Conservation (phyloP, 2,113 vertebrate species). For the Calyptomena viridis region DNA sequence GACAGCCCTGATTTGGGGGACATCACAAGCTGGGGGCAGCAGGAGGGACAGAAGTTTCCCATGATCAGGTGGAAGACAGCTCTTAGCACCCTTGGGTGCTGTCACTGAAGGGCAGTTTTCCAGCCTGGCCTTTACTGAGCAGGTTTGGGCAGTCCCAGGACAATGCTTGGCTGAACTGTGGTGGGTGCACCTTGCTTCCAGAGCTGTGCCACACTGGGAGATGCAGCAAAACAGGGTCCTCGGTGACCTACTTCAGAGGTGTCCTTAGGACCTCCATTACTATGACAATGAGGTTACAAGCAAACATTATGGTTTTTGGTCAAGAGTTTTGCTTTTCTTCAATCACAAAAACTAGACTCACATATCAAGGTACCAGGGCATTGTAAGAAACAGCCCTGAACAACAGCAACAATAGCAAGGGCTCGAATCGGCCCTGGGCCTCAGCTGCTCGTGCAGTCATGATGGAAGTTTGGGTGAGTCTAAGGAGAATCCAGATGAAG, state of each 20-base stretch:
- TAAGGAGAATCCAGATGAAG: fast-evolving
- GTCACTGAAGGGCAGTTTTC: background rate
- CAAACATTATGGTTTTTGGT: conserved; percentile 5
- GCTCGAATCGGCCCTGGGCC: background rate
- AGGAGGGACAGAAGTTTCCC: background rate
- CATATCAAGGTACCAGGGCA: background rate
- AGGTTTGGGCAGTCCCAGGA: background rate
- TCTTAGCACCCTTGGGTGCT: background rate
- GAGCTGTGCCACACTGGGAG: background rate
- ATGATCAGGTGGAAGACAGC: background rate
- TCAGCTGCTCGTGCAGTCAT: fast-evolving
- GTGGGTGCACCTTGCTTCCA: background rate
- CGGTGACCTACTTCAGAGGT: conserved; percentile 1
- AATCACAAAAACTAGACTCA: background rate
- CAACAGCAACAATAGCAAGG: background rate
- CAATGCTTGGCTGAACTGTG: fast-evolving
- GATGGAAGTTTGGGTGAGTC: background rate
- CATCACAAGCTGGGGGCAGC: background rate
- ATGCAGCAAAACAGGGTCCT: fast-evolving
- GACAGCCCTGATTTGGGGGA: conserved; percentile 19
- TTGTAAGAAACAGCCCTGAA: background rate
- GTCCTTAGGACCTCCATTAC: conserved; percentile 24
- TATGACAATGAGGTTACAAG: conserved; percentile 24
- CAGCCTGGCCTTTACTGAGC: background rate
- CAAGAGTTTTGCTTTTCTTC: conserved; percentile 28